Conservation (phyloP, 2,888 invertebrate species). For the Crossocerus cetratus region DNA sequence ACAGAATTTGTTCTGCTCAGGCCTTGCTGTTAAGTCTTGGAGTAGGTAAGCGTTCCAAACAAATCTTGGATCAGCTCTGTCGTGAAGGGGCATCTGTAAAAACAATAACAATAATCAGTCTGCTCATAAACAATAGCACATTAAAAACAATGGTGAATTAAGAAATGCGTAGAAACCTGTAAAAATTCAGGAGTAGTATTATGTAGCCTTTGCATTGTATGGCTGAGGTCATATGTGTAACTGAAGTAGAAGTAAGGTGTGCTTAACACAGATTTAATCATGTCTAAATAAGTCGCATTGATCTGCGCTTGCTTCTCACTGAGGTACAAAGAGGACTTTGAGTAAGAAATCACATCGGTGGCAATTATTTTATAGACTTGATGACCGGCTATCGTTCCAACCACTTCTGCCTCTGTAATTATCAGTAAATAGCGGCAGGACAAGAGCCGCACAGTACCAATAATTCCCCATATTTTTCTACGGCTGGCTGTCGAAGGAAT, state of each 20-base stretch:
- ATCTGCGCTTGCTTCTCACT: conserved; percentile 89
- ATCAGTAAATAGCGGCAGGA: conserved; percentile 93
- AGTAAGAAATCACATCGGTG: conserved; percentile 91
- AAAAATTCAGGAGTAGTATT: conserved; percentile 90
- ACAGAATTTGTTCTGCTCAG: conserved; percentile 87
- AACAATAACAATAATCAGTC: conserved; percentile 8
- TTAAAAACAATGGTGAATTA: background rate
- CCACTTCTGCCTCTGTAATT: conserved; percentile 88
- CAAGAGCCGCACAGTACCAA: conserved; percentile 90
- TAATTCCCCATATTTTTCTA: conserved; percentile 89
- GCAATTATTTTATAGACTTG: conserved; percentile 88
- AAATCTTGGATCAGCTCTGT: conserved; percentile 91
- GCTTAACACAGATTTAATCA: conserved; percentile 89
- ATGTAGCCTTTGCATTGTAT: conserved; percentile 92
- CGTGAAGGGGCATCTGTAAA: conserved; percentile 83
- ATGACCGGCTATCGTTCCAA: conserved; percentile 90
- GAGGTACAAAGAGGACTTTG: conserved; percentile 89
- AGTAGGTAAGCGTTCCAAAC: conserved; percentile 95
- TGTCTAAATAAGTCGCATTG: conserved; percentile 89
- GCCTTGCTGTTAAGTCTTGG: conserved; percentile 84
- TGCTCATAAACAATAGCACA: background rate
- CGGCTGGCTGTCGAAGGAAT: conserved; percentile 82
- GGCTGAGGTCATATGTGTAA: conserved; percentile 94
- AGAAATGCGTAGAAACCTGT: conserved; percentile 77
- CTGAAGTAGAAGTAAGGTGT: conserved; percentile 96